Base-by-base conservation (phyloP, 2,113 vertebrate species). In the Fulica atra region DNA sequence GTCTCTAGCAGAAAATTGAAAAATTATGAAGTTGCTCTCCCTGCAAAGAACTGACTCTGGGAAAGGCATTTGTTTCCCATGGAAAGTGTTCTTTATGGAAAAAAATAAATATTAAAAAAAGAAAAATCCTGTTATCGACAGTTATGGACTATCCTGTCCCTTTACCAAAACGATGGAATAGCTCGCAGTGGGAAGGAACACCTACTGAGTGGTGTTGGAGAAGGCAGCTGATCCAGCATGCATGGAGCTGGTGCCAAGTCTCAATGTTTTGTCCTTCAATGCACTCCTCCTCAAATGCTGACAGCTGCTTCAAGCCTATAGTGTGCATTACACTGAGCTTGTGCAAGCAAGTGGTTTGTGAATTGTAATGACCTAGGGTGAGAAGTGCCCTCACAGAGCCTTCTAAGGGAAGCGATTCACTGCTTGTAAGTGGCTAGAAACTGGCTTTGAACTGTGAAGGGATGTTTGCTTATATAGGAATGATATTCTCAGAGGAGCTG, bases 191-290 rank as follows among this genome's bases (percentile, higher is more conserved):
- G 4, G 4, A 69, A 80, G 40, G 4, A 87, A 10, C 7, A 28
- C 7, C 10, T 10, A 8, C 0, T 1, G 15, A 65, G 31, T 16
- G 16, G 11, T 69, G 10, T 8, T 26, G 31, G 28, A 72, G 44
- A 11, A 65, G 20, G 36, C 8, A 79, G 44, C 10, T 57, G 18
- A 71, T 76, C 16, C 0, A 0, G 6, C 0, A 0, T 21, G 77
- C 0, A 0, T 20, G 20, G 61, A 79, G 16, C 15, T 28, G 19
- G 6, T 60, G 57, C 24, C 44, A 82, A n/a, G 1, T 1, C 9
- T 79, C 26, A 16, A 20, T 24, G 24, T 11, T 81, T 71, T 85
- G 36, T 19, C 40, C 6, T 77, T 77, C 31, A 16, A 29, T 5
- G 0, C 0, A 1, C 25, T 73, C 57, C 24, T 42, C 80, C 54